A percentile compares a stretch with the other conserved stretches of the same genome.
Conservation (phyloP, 2,888 invertebrate genomes). For the Xanthia icteritia region DNA sequence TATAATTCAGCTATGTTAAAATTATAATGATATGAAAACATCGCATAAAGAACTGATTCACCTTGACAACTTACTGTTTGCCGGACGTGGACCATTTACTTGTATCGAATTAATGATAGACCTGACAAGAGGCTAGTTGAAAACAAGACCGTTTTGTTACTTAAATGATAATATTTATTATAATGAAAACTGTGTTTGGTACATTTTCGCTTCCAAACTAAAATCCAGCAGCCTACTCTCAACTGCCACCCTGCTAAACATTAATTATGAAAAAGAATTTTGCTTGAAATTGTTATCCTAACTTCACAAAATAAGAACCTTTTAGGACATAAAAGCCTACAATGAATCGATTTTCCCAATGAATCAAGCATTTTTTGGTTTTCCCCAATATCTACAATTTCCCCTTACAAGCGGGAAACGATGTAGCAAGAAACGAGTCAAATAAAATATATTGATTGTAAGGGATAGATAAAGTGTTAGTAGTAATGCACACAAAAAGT, state of each 20-base stretch:
- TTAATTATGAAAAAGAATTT: not conserved
- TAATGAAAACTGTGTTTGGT: not conserved
- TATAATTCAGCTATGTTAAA: slow-evolving; percentile 49
- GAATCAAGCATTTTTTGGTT: slow-evolving; percentile 28
- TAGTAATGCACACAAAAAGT: not conserved
- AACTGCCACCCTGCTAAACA: not conserved
- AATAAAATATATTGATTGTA: not conserved
- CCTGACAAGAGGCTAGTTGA: slow-evolving; percentile 35
- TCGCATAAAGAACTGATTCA: slow-evolving; percentile 55
- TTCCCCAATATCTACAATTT: slow-evolving; percentile 25
- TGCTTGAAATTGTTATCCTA: not conserved
- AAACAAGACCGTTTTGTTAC: slow-evolving; percentile 18
- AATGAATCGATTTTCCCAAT: not conserved
- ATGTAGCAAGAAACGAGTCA: not conserved
- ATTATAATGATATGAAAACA: slow-evolving; percentile 53
- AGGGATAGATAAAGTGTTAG: not conserved
- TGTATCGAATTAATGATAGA: slow-evolving; percentile 38
- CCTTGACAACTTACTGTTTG: slow-evolving; percentile 56
- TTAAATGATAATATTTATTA: not conserved
- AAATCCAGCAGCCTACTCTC: not conserved
- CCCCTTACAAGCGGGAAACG: not conserved
- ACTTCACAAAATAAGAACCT: not conserved
- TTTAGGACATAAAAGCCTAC: not conserved
- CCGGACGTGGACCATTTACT: slow-evolving; percentile 59
- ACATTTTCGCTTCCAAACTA: not conserved